Conservation (phyloP, 2,113 vertebrate species). For the Excalfactoria chinensis region DNA sequence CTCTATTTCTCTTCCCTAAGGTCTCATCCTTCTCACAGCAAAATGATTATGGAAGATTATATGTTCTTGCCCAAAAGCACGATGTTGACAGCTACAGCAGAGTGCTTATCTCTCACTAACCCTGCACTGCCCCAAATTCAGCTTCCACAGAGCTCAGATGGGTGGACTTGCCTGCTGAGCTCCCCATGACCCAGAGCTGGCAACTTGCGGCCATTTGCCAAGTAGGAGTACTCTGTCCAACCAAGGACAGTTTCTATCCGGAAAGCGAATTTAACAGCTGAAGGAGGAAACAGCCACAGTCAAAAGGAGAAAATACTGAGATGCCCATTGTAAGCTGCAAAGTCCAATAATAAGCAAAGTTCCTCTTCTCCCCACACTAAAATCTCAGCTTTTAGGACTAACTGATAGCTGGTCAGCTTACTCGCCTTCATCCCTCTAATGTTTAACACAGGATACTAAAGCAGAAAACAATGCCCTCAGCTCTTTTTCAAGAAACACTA, state of each 20-base stretch:
- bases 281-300: background rate
- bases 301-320: constrained; percentile 11
- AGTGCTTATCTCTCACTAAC: background rate
- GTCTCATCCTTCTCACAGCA: background rate
- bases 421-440: constrained; percentile 46
- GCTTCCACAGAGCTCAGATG: background rate
- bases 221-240: background rate
- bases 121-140: background rate
- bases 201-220: background rate
- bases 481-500: constrained; percentile 44
- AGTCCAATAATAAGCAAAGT: constrained; percentile 38
- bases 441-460: constrained; percentile 65
- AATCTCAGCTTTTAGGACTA: constrained; percentile 15
- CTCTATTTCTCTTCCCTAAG: background rate
- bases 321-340: background rate
- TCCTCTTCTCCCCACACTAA: background rate
- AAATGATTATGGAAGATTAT: background rate
- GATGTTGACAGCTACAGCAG: background rate
- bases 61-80: background rate
- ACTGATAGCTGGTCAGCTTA: constrained; percentile 6
- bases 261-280: background rate
- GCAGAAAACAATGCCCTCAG: constrained; percentile 50
- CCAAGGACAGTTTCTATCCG: background rate
- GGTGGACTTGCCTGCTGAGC: background rate
- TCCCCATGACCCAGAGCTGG: background rate